These are phyloP conservation scores for Drosophila subsilvestris DNA, from an alignment of 2,888 invertebrate genomes.

Conservation along the genomic window DNA sequence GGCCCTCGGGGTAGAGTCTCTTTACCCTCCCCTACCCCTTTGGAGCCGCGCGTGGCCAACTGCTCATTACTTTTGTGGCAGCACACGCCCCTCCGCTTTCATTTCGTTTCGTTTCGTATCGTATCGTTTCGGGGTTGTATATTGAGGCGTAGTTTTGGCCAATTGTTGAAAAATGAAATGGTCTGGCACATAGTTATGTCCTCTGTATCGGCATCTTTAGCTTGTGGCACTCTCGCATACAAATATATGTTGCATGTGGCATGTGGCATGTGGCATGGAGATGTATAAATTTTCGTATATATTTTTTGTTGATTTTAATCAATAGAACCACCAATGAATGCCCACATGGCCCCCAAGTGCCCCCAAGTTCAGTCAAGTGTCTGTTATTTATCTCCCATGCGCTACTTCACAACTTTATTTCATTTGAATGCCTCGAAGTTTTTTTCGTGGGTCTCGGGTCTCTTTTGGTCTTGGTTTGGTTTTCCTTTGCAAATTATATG, in stretches of 20 bases:
- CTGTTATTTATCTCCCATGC: conserved; percentile 73
- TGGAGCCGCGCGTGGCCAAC: conserved; percentile 74
- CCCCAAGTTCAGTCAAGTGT: conserved; percentile 56
- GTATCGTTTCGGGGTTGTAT: conserved; percentile 29
- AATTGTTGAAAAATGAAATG: conserved; percentile 79
- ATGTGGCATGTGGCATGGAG: conserved; percentile 30
- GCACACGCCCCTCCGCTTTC: conserved; percentile 48
- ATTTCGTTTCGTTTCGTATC: conserved; percentile 21
- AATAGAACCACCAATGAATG: conserved; percentile 30
- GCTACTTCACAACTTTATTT: conserved; percentile 79
- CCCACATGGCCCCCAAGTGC: conserved; percentile 3
- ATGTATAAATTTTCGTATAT: conserved; percentile 50
- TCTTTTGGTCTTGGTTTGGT: background rate
- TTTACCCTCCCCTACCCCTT: conserved; percentile 23
- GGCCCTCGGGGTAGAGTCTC: conserved; percentile 34
- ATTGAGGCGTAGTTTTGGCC: conserved; percentile 75
- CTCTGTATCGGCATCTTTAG: conserved; percentile 45
- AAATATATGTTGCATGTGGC: conserved; percentile 9
- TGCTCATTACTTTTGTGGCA: conserved; percentile 75
- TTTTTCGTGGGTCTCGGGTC: conserved; percentile 22
- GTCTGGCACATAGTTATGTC: conserved; percentile 75
- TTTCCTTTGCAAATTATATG: conserved; percentile 67
- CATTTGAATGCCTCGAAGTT: conserved; percentile 65
- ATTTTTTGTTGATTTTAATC: conserved; percentile 68
- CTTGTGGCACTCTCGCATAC: conserved; percentile 63